Conservation (phyloP, 2,888 invertebrate species). For the Apotomis turbidana region DNA sequence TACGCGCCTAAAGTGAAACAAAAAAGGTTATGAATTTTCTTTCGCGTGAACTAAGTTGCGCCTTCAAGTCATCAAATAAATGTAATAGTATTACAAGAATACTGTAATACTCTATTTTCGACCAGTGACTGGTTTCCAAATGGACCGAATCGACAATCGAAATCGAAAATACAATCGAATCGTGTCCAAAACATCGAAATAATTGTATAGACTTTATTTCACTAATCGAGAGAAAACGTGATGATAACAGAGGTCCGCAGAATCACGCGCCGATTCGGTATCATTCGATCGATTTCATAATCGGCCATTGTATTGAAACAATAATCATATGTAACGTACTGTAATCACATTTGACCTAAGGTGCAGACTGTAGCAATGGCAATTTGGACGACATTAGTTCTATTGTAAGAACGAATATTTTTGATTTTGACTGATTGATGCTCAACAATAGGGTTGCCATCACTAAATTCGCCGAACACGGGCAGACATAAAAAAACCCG, state of each 20-base stretch:
- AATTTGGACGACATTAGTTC: conserved; percentile 14
- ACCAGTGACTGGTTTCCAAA: not conserved
- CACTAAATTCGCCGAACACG: too few species aligned
- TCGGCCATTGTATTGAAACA: conserved; percentile 43
- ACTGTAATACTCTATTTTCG: not conserved
- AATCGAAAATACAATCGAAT: conserved; percentile 42
- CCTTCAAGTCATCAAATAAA: conserved; percentile 3
- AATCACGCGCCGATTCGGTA: conserved; percentile 51
- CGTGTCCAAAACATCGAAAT: conserved; percentile 46
- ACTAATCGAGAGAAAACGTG: conserved; percentile 55
- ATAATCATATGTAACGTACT: conserved; percentile 45
- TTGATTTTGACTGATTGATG: not conserved
- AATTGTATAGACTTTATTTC: conserved; percentile 50
- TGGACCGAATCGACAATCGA: conserved; percentile 23
- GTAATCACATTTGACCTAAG: conserved; percentile 40
- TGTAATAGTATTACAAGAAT: conserved; percentile 3
- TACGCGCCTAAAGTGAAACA: too few species aligned
- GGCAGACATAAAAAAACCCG: too few species aligned
- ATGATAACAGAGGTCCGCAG: conserved; percentile 53
- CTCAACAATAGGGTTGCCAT: too few species aligned
- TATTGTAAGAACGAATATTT: conserved; percentile 2
- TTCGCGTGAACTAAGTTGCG: not conserved
- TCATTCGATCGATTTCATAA: conserved; percentile 47
- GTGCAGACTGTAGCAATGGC: conserved; percentile 18
- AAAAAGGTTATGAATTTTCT: not conserved